Evolutionary conservation across 1,140 invertebrate species (phyloP).

Genomic region (Arctopsyche grandis): DNA sequence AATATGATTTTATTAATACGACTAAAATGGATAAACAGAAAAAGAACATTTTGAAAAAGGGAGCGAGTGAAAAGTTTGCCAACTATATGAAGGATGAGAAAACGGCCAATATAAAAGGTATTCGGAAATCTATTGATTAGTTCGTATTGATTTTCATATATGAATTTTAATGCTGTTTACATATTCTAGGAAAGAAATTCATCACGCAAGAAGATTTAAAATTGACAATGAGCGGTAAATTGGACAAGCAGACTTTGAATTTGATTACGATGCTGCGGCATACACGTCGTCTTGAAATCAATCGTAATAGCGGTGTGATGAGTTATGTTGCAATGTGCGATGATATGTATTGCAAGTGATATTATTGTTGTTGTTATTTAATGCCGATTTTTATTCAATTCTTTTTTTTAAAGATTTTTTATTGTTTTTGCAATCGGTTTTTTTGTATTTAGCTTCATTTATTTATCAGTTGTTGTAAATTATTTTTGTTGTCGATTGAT

Average conservation of each 20-base stretch:
- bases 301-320: constrained; percentile 36
- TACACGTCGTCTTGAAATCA: constrained; percentile 40
- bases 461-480: too few relatives aligned
- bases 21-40: not conserved
- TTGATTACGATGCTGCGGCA: constrained; percentile 51
- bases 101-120: constrained; percentile 47
- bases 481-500: too few relatives aligned
- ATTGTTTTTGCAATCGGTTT: too few relatives aligned
- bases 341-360: not conserved
- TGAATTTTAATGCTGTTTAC: constrained; percentile 2
- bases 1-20: constrained; percentile 40
- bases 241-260: constrained; percentile 49
- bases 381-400: too few relatives aligned
- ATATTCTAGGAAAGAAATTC: constrained; percentile 48
- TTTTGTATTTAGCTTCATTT: too few relatives aligned
- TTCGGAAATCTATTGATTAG: not conserved
- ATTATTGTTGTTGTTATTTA: too few relatives aligned
- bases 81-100: constrained; percentile 42
- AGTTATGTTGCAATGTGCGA: constrained; percentile 36
- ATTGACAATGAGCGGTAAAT: constrained; percentile 45
- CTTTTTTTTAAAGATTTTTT: too few relatives aligned
- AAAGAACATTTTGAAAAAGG: constrained; percentile 35
- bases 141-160: too few relatives aligned
- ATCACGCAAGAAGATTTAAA: constrained; percentile 52
- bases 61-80: constrained; percentile 36